A percentile compares a stretch with the other conserved stretches of the same genome.
Evolutionary conservation across 2,888 invertebrate species (phyloP).

Genomic region (Drosophila cracens): DNA sequence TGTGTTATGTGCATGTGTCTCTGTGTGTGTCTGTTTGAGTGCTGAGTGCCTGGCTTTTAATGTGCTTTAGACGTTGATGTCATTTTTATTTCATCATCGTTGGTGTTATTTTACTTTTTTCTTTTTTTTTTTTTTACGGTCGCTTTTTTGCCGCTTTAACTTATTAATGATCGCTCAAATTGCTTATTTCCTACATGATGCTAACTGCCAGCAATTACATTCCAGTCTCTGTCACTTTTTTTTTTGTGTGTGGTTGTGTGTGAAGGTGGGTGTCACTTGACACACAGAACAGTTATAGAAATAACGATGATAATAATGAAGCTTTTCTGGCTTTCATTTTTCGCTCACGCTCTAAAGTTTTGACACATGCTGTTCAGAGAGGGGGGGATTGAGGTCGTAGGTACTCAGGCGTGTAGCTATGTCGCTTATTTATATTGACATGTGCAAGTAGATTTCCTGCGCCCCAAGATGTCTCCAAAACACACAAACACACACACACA

Average conservation of each 20-base stretch:
- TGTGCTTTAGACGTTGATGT: conserved; percentile 68
- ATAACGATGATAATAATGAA: conserved; percentile 70
- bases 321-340: conserved; percentile 37
- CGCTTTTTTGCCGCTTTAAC: conserved; percentile 65
- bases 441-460: conserved; percentile 67
- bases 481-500: conserved; percentile 44
- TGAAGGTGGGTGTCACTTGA: conserved; percentile 53
- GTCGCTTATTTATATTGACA: conserved; percentile 74
- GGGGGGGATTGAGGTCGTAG: background rate
- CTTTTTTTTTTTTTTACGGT: conserved; percentile 17
- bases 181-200: conserved; percentile 78
- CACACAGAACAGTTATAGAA: conserved; percentile 52
- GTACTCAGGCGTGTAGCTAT: conserved; percentile 42
- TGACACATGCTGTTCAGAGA: conserved; percentile 45
- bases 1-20: background rate
- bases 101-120: conserved; percentile 28
- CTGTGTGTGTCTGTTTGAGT: background rate
- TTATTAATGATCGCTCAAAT: conserved; percentile 80
- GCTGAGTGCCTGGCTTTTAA: conserved; percentile 54
- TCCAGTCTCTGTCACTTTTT: conserved; percentile 33
- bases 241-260: conserved; percentile 33
- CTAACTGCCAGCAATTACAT: conserved; percentile 71
- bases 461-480: conserved; percentile 43
- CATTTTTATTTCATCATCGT: conserved; percentile 70
- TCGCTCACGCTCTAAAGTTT: conserved; percentile 53